A percentile compares a stretch with the other conserved stretches of the same genome.
Evolutionary conservation across 2,797 vertebrate genomes (phyloP).

Genomic region (Saxicola maurus): DNA sequence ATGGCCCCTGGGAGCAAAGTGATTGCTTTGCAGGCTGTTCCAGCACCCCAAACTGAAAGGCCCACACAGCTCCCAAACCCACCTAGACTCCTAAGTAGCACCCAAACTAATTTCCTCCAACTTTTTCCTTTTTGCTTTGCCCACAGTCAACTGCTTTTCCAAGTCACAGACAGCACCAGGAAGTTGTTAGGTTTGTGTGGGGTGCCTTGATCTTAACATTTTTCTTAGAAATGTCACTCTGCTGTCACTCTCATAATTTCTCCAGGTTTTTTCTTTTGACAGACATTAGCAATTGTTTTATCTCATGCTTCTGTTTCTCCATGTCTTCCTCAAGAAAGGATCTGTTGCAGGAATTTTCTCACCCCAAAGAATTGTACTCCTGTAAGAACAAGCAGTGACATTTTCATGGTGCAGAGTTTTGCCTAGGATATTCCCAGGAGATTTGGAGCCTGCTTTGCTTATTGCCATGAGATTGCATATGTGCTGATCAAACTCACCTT

Average conservation of each 20-base stretch:
- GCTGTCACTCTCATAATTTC: neutral
- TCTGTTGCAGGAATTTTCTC: neutral
- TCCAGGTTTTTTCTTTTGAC: neutral
- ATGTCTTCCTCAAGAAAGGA: neutral
- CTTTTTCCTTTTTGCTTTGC: neutral
- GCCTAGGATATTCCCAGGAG: neutral
- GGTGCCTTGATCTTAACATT: neutral
- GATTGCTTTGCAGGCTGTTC: neutral
- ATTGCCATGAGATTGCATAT: neutral
- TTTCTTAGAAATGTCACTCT: neutral
- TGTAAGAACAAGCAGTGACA: neutral
- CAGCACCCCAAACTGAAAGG: neutral
- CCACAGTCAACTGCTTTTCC: neutral
- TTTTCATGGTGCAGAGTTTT: neutral
- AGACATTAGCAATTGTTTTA: neutral
- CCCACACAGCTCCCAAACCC: neutral
- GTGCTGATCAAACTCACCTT: neutral
- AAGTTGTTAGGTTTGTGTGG: neutral
- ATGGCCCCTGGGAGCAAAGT: neutral
- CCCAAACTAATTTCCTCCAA: neutral
- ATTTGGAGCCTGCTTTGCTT: neutral
- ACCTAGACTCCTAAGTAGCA: neutral
- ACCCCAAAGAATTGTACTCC: neutral
- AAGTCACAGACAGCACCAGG: neutral
- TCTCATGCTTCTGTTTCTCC: neutral